Conservation (phyloP, 2,888 invertebrate genomes). For the Lomographa bimaculata region DNA sequence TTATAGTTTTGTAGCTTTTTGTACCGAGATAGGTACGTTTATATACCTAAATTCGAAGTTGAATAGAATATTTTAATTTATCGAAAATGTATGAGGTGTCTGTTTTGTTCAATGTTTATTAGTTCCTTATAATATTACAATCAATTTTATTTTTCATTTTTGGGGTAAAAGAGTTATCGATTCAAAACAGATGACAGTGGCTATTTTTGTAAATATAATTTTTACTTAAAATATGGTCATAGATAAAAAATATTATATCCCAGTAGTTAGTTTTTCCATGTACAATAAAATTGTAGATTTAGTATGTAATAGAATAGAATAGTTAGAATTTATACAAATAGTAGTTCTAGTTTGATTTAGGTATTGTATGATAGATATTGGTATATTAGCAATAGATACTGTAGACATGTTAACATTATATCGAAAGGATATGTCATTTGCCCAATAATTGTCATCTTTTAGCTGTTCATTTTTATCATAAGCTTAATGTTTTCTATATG, state of each 20-base stretch:
- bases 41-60: constrained; percentile 22
- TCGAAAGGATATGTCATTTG: constrained; percentile 44
- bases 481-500: too few relatives aligned
- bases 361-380: constrained; percentile 71
- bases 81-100: constrained; percentile 44
- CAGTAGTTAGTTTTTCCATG: constrained; percentile 79
- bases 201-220: constrained; percentile 82
- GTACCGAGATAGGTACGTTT: constrained; percentile 41
- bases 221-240: constrained; percentile 78
- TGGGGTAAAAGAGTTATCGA: constrained; percentile 55
- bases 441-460: not conserved
- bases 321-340: constrained; percentile 81
- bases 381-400: constrained; percentile 61
- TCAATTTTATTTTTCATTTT: constrained; percentile 41
- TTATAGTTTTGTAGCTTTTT: constrained; percentile 56
- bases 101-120: constrained; percentile 46
- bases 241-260: constrained; percentile 70
- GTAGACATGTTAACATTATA: constrained; percentile 52
- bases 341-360: constrained; percentile 70
- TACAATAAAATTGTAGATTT: constrained; percentile 81
- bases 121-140: constrained; percentile 50
- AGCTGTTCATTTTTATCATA: constrained; percentile 12
- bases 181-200: constrained; percentile 68
- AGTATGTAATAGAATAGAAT: constrained; percentile 64
- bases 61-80: constrained; percentile 36